These are phyloP conservation scores for Dryobates pubescens DNA, from an alignment of 2,797 vertebrate species.

Conservation along the genomic window DNA sequence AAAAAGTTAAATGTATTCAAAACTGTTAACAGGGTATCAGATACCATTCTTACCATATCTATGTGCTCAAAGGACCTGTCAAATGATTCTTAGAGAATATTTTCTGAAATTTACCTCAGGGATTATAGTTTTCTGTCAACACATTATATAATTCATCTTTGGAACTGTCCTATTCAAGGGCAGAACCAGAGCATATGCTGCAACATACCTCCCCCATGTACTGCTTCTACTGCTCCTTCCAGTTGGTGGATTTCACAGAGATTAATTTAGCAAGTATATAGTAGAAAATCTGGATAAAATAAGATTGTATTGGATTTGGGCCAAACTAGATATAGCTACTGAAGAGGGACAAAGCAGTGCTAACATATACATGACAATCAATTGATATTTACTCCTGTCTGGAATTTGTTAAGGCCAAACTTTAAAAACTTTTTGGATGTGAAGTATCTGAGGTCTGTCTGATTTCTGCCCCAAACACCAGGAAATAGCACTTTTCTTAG, in stretches of 20 bases:
- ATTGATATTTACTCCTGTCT: background rate
- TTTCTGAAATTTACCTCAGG: conserved; percentile 62
- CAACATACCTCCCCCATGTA: conserved; percentile 54
- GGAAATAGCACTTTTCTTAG: background rate
- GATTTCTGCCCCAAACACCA: background rate
- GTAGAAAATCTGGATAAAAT: conserved; percentile 70
- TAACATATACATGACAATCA: background rate
- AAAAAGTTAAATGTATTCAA: background rate
- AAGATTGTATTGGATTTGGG: conserved; percentile 52
- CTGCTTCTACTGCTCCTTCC: conserved; percentile 36
- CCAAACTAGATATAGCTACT: conserved; percentile 43
- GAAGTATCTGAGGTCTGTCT: background rate
- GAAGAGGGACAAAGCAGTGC: too few species aligned
- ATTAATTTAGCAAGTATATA: conserved; percentile 65
- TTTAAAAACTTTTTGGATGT: background rate
- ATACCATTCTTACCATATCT: conserved; percentile 21
- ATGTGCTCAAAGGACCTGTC: conserved; percentile 49
- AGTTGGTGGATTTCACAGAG: conserved; percentile 60
- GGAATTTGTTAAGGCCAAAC: background rate
- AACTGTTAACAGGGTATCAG: background rate
- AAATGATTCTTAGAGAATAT: conserved; percentile 52
- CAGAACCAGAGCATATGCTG: conserved; percentile 69
- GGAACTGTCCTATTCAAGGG: conserved; percentile 68
- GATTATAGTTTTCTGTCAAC: conserved; percentile 69
- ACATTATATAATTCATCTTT: conserved; percentile 74